Evolutionary conservation across 2,797 vertebrate species (phyloP).

Genomic region (Microcaecilia unicolor): DNA sequence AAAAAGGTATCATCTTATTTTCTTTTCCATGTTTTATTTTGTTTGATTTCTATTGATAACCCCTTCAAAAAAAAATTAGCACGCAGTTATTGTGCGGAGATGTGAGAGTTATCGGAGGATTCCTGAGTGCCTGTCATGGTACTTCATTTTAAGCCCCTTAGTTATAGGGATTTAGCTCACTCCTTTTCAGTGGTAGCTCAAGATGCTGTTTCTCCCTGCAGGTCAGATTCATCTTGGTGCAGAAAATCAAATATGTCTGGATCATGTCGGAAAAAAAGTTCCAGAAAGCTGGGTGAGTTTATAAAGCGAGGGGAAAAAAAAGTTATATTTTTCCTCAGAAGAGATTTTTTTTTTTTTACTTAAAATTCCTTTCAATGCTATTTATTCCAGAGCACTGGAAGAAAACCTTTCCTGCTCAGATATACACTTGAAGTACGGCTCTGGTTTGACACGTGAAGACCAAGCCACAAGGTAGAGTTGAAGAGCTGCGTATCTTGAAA

Average conservation of each 20-base stretch:
- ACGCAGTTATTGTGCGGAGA: no score
- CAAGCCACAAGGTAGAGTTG: constrained; percentile 48
- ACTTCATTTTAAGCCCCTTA: no score
- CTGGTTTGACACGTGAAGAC: constrained; percentile 47
- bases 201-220: constrained; percentile 28
- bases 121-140: no score
- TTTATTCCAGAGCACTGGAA: constrained; percentile 50
- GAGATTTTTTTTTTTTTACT: background rate
- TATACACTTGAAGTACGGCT: constrained; percentile 52
- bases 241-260: constrained; percentile 62
- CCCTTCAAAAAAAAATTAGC: no score
- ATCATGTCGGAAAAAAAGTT: constrained; percentile 44
- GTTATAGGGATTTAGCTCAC: no score
- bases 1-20: no score
- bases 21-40: no score
- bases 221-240: constrained; percentile 55
- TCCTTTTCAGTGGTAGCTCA: no score
- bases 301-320: background rate
- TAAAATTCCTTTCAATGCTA: background rate
- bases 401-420: constrained; percentile 47
- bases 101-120: no score
- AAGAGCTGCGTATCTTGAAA: no score
- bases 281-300: constrained; percentile 61
- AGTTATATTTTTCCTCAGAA: background rate
- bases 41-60: no score